phyloP scores from a whole-genome alignment of 1,140 invertebrate species.

The Euglossa dilemma region DNA sequence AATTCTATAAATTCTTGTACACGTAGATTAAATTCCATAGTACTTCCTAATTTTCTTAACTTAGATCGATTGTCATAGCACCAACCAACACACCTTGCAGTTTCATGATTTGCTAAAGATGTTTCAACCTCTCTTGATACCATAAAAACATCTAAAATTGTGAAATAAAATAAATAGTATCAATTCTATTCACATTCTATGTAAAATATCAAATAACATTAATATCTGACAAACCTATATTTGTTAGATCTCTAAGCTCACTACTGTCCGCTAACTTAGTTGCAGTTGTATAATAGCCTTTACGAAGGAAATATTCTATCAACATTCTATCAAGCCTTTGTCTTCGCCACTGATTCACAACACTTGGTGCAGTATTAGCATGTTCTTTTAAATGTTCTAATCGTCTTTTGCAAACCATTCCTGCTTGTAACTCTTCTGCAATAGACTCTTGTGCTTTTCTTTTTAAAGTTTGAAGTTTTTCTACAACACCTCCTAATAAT shows the following conservation, averaged over 20 bases:
- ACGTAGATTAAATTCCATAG: conserved; percentile 95
- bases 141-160: conserved; percentile 91
- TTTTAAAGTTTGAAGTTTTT: conserved; percentile 94
- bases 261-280: conserved; percentile 91
- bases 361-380: conserved; percentile 81
- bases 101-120: conserved; percentile 90
- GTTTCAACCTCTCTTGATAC: conserved; percentile 94
- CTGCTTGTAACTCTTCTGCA: conserved; percentile 93
- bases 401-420: conserved; percentile 92
- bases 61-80: conserved; percentile 99
- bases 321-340: conserved; percentile 96
- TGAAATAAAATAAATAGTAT: neutral
- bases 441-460: conserved; percentile 97
- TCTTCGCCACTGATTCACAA: conserved; percentile 92
- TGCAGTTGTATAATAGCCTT: conserved; percentile 97
- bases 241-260: conserved; percentile 94
- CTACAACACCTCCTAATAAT: conserved; percentile 93
- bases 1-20: conserved; percentile 97
- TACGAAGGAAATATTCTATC: conserved; percentile 97
- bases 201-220: neutral
- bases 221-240: conserved; percentile 86
- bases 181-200: neutral
- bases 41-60: conserved; percentile 94
- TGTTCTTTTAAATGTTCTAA: conserved; percentile 97
- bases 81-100: conserved; percentile 95